Evolutionary conservation across 53 echinoderm and acorn worm species (phyloP), one percentile per base, ranked within the genome.

Genomic region (Hippasteria phrygiana): DNA sequence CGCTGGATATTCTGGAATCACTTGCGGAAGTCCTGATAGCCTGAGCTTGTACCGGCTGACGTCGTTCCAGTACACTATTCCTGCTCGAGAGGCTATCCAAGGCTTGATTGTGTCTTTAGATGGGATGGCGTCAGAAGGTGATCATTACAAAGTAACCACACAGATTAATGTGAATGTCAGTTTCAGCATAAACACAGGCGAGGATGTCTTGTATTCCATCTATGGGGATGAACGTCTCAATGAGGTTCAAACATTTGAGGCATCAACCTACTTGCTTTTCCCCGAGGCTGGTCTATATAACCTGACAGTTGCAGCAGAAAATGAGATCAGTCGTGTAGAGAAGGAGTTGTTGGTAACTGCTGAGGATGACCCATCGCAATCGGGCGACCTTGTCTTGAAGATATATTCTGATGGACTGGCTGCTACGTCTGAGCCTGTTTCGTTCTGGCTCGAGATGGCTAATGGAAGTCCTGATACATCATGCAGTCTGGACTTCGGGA

Each of bases 401-500:
- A 50, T 85, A 10, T n/a, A 1, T n/a, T 37, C 63, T 2, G 77
- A 73, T 55, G n/a, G 34, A 20, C n/a, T 82, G 16, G 73, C 73
- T 14, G 90, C 71, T 9, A 36, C 37, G 2, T 59, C 45, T 43
- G 62, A 55, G 24, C 26, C 31, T 2, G 9, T 74, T 9, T 7
- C 22, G 12, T 28, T 90, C 34, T 51, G 47, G 31, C 37, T 82
- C 11, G 73, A 56, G 20, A 81, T 90, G 18, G 62, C 88, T 11
- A 54, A 78, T 20, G 84, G 87, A 48, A 53, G 73, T 40, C 32
- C 77, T 36, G 9, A 70, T 31, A 50, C 53, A 34, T 0, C 53
- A 39, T 75, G 91, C 31, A 31, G 31, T 9, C 32, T 88, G 7
- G 73, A 88, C 39, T 88, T 78, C 73, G 94, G 91, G 5, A 89